phyloP scores from a whole-genome alignment of 2,888 invertebrate genomes.

The Hirtodrosophila alboralis region DNA sequence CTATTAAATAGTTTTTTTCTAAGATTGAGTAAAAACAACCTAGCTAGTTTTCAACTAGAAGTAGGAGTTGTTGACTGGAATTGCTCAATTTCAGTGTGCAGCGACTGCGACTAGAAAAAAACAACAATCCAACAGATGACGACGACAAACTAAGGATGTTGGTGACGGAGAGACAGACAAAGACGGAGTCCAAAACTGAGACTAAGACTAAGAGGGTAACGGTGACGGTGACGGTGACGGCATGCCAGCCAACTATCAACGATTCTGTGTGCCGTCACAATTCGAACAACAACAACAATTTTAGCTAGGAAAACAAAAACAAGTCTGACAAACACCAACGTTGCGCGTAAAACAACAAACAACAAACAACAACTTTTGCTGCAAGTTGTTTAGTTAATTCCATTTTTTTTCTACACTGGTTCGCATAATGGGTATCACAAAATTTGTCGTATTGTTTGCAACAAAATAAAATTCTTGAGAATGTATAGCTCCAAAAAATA shows the following conservation, averaged over 20 bases:
- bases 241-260: too few species aligned
- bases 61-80: conserved; percentile 79
- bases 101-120: conserved; percentile 41
- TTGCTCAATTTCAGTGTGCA: conserved; percentile 78
- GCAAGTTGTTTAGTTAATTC: conserved; percentile 60
- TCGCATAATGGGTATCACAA: conserved; percentile 7
- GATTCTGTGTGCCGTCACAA: conserved; percentile 37
- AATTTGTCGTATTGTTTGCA: conserved; percentile 5
- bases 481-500: too few species aligned
- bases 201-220: conserved; percentile 22
- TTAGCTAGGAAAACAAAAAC: conserved; percentile 31
- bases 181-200: background rate
- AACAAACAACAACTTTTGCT: conserved; percentile 40
- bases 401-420: conserved; percentile 35
- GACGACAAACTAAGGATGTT: conserved; percentile 33
- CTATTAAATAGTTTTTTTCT: conserved; percentile 72
- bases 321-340: conserved; percentile 55
- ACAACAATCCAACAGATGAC: conserved; percentile 51
- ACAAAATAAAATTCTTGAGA: too few species aligned
- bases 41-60: conserved; percentile 76
- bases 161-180: conserved; percentile 3
- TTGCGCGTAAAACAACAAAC: conserved; percentile 40
- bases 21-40: conserved; percentile 57
- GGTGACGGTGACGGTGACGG: conserved; percentile 53
- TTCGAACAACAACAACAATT: conserved; percentile 31